phyloP scores from a whole-genome alignment of 2,113 vertebrate genomes.

The Eclectus roratus region DNA sequence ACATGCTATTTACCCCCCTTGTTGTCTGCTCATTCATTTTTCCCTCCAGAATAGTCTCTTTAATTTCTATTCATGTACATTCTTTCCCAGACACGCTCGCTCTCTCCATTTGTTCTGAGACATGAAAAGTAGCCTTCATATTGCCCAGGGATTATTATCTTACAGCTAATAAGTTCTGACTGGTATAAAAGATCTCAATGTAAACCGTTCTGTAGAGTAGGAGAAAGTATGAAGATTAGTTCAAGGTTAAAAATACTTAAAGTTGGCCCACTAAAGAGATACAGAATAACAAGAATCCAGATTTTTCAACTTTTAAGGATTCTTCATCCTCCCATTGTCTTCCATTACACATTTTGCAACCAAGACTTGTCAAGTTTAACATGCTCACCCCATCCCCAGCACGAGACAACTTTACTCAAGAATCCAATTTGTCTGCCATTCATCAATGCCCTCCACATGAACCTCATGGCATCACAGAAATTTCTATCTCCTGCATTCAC shows the following conservation, averaged over 20 bases:
- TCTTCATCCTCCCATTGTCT: background rate
- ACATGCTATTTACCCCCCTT: background rate
- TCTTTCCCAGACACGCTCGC: background rate
- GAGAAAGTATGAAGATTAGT: background rate
- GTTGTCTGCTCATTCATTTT: background rate
- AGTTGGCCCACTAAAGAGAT: background rate
- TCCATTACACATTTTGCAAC: background rate
- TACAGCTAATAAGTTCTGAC: background rate
- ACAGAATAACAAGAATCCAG: background rate
- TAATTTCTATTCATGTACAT: background rate
- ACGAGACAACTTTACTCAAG: slow-evolving; percentile 43
- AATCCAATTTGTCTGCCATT: slow-evolving; percentile 56
- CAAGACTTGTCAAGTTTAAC: background rate
- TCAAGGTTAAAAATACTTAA: background rate
- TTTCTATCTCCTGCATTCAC: slow-evolving; percentile 47
- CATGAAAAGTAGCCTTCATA: background rate
- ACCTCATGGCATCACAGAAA: slow-evolving; percentile 46
- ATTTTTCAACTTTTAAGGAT: background rate
- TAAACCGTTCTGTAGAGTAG: background rate
- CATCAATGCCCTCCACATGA: slow-evolving; percentile 34
- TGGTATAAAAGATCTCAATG: background rate
- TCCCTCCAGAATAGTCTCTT: background rate
- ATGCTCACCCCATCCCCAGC: background rate
- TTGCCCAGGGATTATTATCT: background rate
- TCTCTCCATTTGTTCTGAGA: background rate